Evolutionary conservation across 2,797 vertebrate species (phyloP), one percentile per base, ranked within the genome.

Genomic region (Pseudochromis fuscus): DNA sequence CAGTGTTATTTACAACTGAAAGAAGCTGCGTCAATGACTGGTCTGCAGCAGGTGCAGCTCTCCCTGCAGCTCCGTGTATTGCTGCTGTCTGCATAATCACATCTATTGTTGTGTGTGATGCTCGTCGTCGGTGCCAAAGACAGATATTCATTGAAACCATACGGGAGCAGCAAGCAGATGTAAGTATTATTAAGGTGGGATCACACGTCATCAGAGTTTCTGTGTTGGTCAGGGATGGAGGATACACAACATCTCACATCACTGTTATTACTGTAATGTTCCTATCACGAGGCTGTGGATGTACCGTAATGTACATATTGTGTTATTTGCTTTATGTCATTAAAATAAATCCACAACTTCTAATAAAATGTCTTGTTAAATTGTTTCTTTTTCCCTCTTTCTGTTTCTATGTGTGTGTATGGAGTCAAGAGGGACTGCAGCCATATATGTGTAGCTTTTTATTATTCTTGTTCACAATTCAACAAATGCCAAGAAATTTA

Each of bases 21-120:
- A 85, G 61, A 53, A 1, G 25, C 52, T 5, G 11, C 70, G n/a
- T 83, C 52, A 76, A 66, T 21, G 67, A 45, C 67, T 70, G 74
- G 72, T 77, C 77, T 72, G 75, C 60, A 3, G 73, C 51, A 88
- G 86, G 83, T 86, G 88, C 70, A 57, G 68, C 16, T 30, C 7
- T 52, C 18, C 33, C 19, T 7, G 23, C 40, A 19, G 3, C 37
- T 50, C 58, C 23, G 77, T 79, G 70, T 84, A 77, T 82, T 87
- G 84, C 68, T 15, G 35, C 46, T 19, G 70, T 51, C 65, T 59
- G 46, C 64, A 19, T 86, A 58, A 89, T 73, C 61, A 4, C 35
- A 35, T 66, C 75, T 51, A 76, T 87, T 88, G 87, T 87, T n/a
- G 31, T 53, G 24, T 4, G 0, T 75, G 56, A 83, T 48, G 81